These are phyloP conservation scores for Jaculus jaculus DNA, from an alignment of 2,113 vertebrate species.

Conservation along the genomic window DNA sequence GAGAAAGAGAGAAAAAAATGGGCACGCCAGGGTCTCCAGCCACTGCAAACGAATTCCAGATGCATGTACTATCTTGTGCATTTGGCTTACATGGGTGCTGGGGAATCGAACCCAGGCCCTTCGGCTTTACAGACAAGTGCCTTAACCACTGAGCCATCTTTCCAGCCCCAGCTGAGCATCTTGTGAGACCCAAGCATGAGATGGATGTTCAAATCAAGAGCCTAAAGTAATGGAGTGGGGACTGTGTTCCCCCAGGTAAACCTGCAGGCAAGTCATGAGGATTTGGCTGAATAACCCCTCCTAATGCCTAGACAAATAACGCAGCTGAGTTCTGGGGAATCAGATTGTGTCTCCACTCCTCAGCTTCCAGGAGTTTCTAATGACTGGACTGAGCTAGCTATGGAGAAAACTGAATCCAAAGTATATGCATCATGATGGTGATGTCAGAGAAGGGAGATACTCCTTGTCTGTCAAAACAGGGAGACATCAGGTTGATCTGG, in stretches of 20 bases:
- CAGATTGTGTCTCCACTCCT: background rate
- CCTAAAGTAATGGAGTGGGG: background rate
- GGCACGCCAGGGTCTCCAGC: too few species aligned
- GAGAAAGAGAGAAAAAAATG: too few species aligned
- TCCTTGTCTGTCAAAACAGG: background rate
- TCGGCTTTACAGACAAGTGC: too few species aligned
- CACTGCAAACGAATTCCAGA: too few species aligned
- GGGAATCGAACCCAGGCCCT: too few species aligned
- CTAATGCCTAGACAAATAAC: constrained; percentile 64
- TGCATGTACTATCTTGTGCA: too few species aligned
- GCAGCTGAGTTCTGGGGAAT: constrained; percentile 51
- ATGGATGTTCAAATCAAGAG: background rate
- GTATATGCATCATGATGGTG: background rate
- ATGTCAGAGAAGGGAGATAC: background rate
- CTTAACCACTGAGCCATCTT: too few species aligned
- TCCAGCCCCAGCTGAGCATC: background rate
- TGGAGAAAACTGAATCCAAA: background rate
- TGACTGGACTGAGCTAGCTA: background rate
- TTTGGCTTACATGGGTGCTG: too few species aligned
- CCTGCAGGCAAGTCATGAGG: background rate
- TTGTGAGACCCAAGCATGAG: background rate
- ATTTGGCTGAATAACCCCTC: constrained; percentile 56
- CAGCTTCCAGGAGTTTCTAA: background rate
- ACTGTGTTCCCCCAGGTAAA: constrained; percentile 54
- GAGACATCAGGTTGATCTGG: background rate